A percentile compares a stretch with the other conserved stretches of the same genome.
phyloP scores from a whole-genome alignment of 2,113 vertebrate species.

The Leptocoma aspasia region DNA sequence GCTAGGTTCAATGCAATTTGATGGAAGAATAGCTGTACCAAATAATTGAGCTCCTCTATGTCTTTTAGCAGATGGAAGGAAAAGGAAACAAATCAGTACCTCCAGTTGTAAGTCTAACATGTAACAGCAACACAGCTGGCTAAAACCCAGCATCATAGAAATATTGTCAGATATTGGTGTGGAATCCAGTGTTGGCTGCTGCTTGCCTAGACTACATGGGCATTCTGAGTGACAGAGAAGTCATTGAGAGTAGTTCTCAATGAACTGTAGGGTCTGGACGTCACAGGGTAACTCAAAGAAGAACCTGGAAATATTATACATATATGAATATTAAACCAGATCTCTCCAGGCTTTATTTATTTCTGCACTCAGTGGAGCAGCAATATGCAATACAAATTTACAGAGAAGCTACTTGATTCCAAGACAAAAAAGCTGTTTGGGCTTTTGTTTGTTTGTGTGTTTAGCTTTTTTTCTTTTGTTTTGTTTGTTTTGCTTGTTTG shows the following conservation, averaged over 20 bases:
- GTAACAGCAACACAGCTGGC: neutral
- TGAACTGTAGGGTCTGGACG: neutral
- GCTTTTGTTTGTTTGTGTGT: neutral
- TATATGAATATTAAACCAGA: neutral
- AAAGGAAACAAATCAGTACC: neutral
- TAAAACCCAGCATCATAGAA: neutral
- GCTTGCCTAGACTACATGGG: neutral
- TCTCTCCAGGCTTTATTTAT: neutral
- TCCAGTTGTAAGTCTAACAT: neutral
- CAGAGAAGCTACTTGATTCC: neutral
- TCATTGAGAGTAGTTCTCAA: neutral
- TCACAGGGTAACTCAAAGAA: neutral
- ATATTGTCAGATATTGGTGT: neutral
- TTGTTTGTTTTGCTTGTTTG: too few relatives aligned
- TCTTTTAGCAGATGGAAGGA: neutral
- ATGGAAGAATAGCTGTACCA: neutral
- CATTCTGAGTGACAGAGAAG: neutral
- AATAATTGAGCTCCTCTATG: neutral
- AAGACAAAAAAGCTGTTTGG: neutral
- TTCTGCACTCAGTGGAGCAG: neutral
- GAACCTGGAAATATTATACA: neutral
- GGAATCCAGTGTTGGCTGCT: neutral
- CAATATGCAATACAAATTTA: neutral
- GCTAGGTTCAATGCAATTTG: neutral
- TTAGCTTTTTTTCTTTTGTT: neutral